Conservation (phyloP, 1,140 invertebrate genomes). For the Melipona quadrifasciata region DNA sequence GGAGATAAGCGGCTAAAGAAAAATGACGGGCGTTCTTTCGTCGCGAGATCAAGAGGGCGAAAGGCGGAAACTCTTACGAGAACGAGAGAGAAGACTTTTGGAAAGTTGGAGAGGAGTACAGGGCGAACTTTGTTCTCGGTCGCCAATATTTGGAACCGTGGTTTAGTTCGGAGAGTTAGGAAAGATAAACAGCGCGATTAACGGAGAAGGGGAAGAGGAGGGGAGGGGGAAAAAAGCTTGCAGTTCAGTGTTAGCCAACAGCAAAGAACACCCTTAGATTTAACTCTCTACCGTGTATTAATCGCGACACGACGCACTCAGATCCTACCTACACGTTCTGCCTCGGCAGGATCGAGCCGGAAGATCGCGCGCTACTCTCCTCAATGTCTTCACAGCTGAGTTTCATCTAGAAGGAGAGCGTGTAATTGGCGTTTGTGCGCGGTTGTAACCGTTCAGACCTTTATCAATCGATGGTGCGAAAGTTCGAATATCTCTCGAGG, state of each 20-base stretch:
- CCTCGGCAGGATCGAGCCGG: constrained; percentile 32
- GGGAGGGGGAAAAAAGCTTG: not conserved
- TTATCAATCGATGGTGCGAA: not conserved
- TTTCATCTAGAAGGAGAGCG: constrained; percentile 71
- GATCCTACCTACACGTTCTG: constrained; percentile 64
- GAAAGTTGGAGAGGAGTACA: not conserved
- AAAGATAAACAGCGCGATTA: constrained; percentile 16
- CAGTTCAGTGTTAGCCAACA: constrained; percentile 31
- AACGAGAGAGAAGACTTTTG: not conserved
- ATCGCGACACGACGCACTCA: constrained; percentile 55
- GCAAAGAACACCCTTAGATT: constrained; percentile 20
- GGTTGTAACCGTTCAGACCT: not conserved
- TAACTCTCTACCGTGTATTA: constrained; percentile 39
- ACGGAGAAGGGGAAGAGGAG: not conserved
- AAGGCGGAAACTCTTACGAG: not conserved
- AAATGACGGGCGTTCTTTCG: not conserved
- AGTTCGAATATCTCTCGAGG: not conserved
- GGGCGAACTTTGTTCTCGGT: not conserved
- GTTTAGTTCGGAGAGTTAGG: not conserved
- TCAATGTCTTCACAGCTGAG: constrained; percentile 60
- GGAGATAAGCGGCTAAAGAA: constrained; percentile 52
- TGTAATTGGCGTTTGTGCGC: constrained; percentile 41
- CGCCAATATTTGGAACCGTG: constrained; percentile 25
- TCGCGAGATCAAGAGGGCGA: not conserved
- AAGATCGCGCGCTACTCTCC: constrained; percentile 30